phyloP scores from a whole-genome alignment of 1,140 invertebrate genomes.

The Trachymyrmex septentrionalis region DNA sequence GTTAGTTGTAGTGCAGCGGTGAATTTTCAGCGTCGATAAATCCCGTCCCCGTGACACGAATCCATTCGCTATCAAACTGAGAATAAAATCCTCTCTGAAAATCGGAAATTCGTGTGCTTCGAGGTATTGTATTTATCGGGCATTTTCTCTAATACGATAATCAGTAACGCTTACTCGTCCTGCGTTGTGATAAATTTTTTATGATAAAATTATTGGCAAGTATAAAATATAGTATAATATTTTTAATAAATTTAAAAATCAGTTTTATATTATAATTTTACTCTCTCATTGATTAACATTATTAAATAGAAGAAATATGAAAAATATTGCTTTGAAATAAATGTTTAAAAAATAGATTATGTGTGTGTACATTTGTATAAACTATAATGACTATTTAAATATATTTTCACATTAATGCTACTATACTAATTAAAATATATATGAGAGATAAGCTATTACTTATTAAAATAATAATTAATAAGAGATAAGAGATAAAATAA shows the following conservation, averaged over 20 bases:
- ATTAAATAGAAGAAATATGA: neutral
- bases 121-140: slow-evolving; percentile 10
- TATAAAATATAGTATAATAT: neutral
- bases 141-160: slow-evolving; percentile 11
- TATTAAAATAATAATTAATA: too few species aligned
- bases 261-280: neutral
- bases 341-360: neutral
- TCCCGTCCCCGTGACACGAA: slow-evolving; percentile 46
- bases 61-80: slow-evolving; percentile 38
- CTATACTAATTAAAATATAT: neutral
- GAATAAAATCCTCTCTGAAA: slow-evolving; percentile 40
- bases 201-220: neutral
- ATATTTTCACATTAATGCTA: neutral
- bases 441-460: too few species aligned
- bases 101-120: neutral
- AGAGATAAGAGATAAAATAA: neutral
- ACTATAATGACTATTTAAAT: neutral
- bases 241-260: neutral
- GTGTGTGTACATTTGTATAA: neutral
- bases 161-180: neutral
- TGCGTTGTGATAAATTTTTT: neutral
- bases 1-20: neutral
- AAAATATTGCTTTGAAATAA: neutral
- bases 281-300: neutral
- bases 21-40: slow-evolving; percentile 69